Base-by-base conservation (phyloP, 2,797 vertebrate species). In the Ataeniobius toweri region DNA sequence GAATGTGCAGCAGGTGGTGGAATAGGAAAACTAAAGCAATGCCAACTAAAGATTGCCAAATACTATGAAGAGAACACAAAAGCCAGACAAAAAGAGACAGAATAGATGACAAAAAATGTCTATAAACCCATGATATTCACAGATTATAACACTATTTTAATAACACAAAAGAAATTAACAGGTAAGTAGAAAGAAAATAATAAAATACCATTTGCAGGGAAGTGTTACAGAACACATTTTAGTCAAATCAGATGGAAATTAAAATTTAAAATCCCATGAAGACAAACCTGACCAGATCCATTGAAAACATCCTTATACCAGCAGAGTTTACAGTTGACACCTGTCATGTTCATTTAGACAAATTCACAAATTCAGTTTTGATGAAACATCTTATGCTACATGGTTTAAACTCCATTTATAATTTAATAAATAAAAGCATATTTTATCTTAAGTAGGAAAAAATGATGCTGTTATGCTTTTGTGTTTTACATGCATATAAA, bases 1-100 rank as follows among this genome's bases (percentile, higher is more conserved):
- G 12, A 46, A 46, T n/a, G 22, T 46, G 10, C 67, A 69, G 67
- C 67, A 69, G 67, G 67, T n/a, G 67, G 41, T 69, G 67, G 24
- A 44, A 46, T 13, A 68, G 41, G 2, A n/a, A 69, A 69, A n/a
- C 39, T 69, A 46, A 41, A 69, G 22, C 10, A 68, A 39, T 13
- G 39, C 65, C 10, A 68, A 44, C 65, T n/a, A 39, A 44, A 44
- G 65, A 44, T 12, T n/a, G 41, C 5, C 12, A 14, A 16, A 48
- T 26, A 46, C 48, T 24, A 69, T 10, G 67, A 26, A 26, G 24
- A 0, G 2, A 44, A 44, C 39, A 36, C 3, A 39, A 65, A 46
- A 4, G 6, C 41, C 1, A n/a, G 22, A n/a, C 22, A n/a, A 12
- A 65, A 69, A 46, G 36, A 41, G 6, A 6, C 9, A 67, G 36